Evolutionary conservation across 2,113 vertebrate genomes (phyloP), one percentile per base, ranked within the genome.

Genomic region (Aegotheles bennettii): DNA sequence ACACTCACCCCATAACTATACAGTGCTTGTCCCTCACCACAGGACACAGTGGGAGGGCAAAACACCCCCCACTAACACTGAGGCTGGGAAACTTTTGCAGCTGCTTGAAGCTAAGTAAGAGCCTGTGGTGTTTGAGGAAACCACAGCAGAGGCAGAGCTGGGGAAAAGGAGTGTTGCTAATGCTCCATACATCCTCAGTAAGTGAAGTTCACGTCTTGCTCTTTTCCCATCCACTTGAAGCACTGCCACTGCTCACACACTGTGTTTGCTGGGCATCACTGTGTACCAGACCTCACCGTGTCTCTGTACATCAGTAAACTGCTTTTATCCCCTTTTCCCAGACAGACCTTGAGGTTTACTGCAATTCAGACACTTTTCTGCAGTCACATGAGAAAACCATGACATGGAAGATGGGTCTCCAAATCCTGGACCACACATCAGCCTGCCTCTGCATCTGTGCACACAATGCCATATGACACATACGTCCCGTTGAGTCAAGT

Each of bases 201-300:
- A 65, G 29, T 42, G n/a, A 71, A 60, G 31, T 31, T 65, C 5
- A 24, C 2, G 4, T 6, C 56, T 79, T 51, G 28, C 26, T 61
- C 61, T 82, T 60, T 59, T 81, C 19, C 17, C 28, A 40, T 16
- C 28, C 1, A 1, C 36, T 71, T 65, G n/a, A 43, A 81, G 43
- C 35, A 40, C 16, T 76, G 35, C 26, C 50, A 65, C 12, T 31
- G 29, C 14, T 73, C 43, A 48, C 26, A 67, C 0, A 0, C 9
- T 50, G 47, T 12, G 18, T 8, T 71, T 1, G 1, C 15, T 48
- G 57, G 36, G 15, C n/a, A 26, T 5, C 0, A 0, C 10, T 45
- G 38, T 10, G 9, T 60, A 18, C 29, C 40, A 67, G 56, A 35
- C 12, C 26, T 67, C 38, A 50, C 29, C 3, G 3, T 10, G 23